Conservation (phyloP, 1,140 invertebrate species). For the Phymorhynchus buccinoides region DNA sequence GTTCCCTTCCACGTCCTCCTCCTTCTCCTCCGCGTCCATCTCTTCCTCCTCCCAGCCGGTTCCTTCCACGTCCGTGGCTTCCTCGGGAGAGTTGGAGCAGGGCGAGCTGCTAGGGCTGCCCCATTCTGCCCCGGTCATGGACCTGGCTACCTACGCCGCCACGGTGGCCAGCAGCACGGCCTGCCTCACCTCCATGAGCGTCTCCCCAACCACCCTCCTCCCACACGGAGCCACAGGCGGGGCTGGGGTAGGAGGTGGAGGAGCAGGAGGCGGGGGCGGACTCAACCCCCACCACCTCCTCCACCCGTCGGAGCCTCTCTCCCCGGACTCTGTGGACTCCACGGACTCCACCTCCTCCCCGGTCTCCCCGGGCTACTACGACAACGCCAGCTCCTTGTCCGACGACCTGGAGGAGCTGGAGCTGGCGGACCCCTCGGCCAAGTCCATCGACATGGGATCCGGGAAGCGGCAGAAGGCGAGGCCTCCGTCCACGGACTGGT, state of each 20-base stretch:
- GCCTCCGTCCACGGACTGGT: slow-evolving; percentile 74
- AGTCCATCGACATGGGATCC: slow-evolving; percentile 71
- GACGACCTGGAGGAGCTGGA: slow-evolving; percentile 63
- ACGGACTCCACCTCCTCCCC: slow-evolving; percentile 61
- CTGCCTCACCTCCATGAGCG: slow-evolving; percentile 70
- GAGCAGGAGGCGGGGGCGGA: background rate
- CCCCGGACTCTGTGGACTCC: slow-evolving; percentile 61
- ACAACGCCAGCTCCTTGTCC: slow-evolving; percentile 52
- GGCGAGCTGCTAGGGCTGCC: slow-evolving; percentile 37
- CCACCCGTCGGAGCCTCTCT: slow-evolving; percentile 52
- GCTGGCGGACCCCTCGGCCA: slow-evolving; percentile 68
- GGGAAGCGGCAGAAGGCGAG: slow-evolving; percentile 70
- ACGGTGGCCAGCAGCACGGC: slow-evolving; percentile 71
- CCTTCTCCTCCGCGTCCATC: background rate
- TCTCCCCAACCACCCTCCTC: slow-evolving; percentile 68
- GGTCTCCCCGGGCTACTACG: slow-evolving; percentile 64
- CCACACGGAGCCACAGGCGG: background rate
- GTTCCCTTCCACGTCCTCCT: background rate
- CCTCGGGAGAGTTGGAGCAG: slow-evolving; percentile 34
- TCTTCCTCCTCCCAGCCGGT: slow-evolving; percentile 31
- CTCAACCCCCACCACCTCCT: slow-evolving; percentile 19
- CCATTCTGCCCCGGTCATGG: slow-evolving; percentile 61
- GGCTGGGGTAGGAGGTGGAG: background rate
- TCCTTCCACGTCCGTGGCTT: slow-evolving; percentile 24
- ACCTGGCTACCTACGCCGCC: slow-evolving; percentile 71